Evolutionary conservation across 2,888 invertebrate species (phyloP).

Genomic region (Capitulum mitella): DNA sequence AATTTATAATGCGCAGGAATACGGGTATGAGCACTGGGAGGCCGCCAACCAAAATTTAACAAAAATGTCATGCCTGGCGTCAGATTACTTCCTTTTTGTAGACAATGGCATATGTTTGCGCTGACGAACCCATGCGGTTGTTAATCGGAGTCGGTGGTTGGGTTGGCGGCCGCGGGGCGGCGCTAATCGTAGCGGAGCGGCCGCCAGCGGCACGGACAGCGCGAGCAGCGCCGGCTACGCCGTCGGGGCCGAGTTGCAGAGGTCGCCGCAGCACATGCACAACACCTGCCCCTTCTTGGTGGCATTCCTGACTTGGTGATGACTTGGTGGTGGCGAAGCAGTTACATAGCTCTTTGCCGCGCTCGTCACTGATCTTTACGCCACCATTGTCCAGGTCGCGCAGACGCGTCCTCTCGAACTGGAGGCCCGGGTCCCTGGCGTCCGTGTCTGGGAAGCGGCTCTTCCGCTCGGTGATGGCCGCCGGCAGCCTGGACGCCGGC

Average conservation of each 20-base stretch:
- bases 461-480: not conserved
- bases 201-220: not conserved
- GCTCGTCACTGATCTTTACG: not conserved
- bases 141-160: not conserved
- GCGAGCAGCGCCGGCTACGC: not conserved
- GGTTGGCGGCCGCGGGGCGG: not conserved
- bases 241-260: not conserved
- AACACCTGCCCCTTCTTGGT: not conserved
- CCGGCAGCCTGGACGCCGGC: not conserved
- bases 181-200: conserved; percentile 5
- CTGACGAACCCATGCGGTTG: no score
- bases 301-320: no score
- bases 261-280: not conserved
- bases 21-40: no score
- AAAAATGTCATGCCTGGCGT: not conserved
- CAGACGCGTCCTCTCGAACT: not conserved
- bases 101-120: not conserved
- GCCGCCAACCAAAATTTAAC: not conserved
- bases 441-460: not conserved
- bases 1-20: no score
- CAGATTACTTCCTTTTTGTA: not conserved
- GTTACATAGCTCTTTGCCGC: not conserved
- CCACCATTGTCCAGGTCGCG: not conserved
- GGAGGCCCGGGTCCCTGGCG: not conserved
- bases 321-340: not conserved